phyloP scores from a whole-genome alignment of 30 jellyfish, hydroid and myxozoan genomes.

The Haliclystus octoradiatus region DNA sequence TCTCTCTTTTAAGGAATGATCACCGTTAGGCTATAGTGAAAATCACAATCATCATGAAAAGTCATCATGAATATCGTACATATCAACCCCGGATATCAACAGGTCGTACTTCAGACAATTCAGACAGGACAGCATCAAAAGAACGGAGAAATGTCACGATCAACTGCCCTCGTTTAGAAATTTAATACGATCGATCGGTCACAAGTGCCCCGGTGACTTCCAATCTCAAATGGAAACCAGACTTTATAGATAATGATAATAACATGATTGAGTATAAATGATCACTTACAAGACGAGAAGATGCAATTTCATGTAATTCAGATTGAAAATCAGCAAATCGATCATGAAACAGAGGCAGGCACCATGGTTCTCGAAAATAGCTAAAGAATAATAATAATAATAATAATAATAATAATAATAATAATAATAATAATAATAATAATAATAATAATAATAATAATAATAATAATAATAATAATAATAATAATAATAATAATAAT shows the following conservation, averaged over 20 bases:
- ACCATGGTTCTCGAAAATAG: slow-evolving; percentile 78
- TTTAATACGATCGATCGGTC: no score
- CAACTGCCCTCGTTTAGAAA: no score
- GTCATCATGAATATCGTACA: no score
- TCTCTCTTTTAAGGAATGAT: slow-evolving; percentile 46
- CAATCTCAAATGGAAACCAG: no score
- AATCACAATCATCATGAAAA: neutral
- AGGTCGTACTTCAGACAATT: no score
- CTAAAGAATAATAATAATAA: slow-evolving; percentile 11
- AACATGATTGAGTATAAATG: no score
- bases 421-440: neutral
- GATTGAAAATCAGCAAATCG: slow-evolving; percentile 78
- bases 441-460: neutral
- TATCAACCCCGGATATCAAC: no score
- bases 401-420: neutral
- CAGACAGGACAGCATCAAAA: no score
- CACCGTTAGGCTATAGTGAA: neutral
- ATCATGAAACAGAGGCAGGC: slow-evolving; percentile 89
- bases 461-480: neutral
- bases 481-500: neutral
- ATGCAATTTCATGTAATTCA: slow-evolving; percentile 66
- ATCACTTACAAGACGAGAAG: slow-evolving; percentile 60
- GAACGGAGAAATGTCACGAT: no score
- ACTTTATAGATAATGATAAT: no score
- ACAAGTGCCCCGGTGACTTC: no score